Evolutionary conservation across 2,113 vertebrate species (phyloP).

Genomic region (Hippolais icterina): DNA sequence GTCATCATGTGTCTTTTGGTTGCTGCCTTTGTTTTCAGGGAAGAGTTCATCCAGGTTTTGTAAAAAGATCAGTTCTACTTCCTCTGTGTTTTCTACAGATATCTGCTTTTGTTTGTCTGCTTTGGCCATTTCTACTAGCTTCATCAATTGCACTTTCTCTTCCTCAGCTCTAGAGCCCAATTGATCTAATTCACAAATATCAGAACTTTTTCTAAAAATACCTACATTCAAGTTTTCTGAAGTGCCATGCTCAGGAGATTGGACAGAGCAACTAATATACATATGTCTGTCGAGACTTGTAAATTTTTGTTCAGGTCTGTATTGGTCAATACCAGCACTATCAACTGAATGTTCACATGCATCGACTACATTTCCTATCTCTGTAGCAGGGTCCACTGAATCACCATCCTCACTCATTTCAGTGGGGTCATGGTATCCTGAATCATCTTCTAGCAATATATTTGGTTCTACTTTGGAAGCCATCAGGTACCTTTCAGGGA

Average conservation of each 20-base stretch:
- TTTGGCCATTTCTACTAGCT: neutral
- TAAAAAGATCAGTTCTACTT: neutral
- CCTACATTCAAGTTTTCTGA: neutral
- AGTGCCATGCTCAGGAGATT: neutral
- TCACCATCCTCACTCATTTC: neutral
- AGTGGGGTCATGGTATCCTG: neutral
- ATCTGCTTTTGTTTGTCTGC: neutral
- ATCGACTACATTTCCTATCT: neutral
- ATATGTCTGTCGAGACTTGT: neutral
- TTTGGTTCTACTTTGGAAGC: conserved; percentile 16
- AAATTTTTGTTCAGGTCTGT: neutral
- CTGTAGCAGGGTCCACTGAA: neutral
- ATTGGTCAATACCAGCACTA: neutral
- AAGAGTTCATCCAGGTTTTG: conserved; percentile 6
- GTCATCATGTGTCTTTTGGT: neutral
- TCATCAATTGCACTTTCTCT: neutral
- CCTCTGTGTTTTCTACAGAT: neutral
- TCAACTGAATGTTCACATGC: neutral
- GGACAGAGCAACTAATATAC: neutral
- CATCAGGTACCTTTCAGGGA: conserved; percentile 41
- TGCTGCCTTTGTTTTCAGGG: neutral
- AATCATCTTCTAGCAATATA: neutral
- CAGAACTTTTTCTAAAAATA: neutral
- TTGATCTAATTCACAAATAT: neutral
- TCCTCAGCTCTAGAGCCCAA: neutral